Conservation (phyloP, 2,888 invertebrate species). For the Incurvaria masculella region DNA sequence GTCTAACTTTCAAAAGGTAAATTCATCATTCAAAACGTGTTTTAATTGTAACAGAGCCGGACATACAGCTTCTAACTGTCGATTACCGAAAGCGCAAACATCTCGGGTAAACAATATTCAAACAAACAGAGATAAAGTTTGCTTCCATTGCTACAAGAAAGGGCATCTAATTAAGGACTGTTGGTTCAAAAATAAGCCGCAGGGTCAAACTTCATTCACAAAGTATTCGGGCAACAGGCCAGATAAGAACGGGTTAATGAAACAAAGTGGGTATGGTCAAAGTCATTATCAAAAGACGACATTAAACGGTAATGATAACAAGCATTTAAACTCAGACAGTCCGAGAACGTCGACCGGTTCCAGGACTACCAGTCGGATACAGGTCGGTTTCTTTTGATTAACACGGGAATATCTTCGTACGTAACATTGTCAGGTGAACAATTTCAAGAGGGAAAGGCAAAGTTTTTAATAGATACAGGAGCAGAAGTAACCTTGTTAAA, state of each 20-base stretch:
- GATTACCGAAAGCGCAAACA: too few species aligned
- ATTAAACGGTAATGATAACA: too few species aligned
- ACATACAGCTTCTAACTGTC: too few species aligned
- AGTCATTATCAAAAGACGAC: too few species aligned
- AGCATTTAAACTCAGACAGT: conserved; percentile 13
- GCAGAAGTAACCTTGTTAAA: conserved; percentile 14
- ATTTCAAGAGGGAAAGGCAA: conserved; percentile 8
- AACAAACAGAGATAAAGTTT: too few species aligned
- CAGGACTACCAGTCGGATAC: conserved; percentile 6
- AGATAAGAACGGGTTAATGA: too few species aligned
- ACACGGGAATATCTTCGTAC: conserved; percentile 13
- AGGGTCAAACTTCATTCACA: too few species aligned
- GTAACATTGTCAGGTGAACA: conserved; percentile 6
- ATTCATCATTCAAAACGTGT: conserved; percentile 5
- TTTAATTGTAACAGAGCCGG: conserved; percentile 13
- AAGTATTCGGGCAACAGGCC: too few species aligned
- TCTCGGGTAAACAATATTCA: too few species aligned
- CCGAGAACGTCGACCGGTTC: conserved; percentile 11
- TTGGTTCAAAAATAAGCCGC: too few species aligned
- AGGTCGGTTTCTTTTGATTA: conserved; percentile 12
- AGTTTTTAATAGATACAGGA: conserved; percentile 15
- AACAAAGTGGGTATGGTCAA: too few species aligned
- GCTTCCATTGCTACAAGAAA: background rate
- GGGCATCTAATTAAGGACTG: too few species aligned
- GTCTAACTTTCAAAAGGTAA: background rate